Evolutionary conservation across 2,113 vertebrate species (phyloP), one percentile per base, ranked within the genome.

Genomic region (Oryzias woworae): DNA sequence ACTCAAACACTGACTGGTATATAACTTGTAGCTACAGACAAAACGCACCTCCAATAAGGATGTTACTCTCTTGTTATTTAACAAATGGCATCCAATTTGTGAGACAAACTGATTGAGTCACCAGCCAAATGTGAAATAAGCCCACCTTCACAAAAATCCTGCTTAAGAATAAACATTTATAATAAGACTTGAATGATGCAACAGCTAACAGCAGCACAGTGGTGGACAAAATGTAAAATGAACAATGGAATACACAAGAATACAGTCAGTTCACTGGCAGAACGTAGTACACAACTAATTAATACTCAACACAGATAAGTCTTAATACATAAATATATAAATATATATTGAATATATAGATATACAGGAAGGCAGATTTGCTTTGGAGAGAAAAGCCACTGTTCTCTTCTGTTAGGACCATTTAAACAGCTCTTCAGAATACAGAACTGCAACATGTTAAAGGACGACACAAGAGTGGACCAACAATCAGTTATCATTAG

Each of bases 231-330:
- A 82, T 72, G 75, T 78, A 57, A 77, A 83, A 82, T 79, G 78
- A 76, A 86, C 73, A 85, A 74, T 44, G 26, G 75, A 80, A 66
- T 77, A 81, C 58, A 88, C 75, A 90, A 81, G 69, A 85, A 79
- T 72, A 81, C 75, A 74, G 63, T 82, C 67, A 79, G 53, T 84
- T 87, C 81, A 88, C 71, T 72, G 73, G 22, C 63, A 86, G 62
- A 88, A 87, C 84, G 83, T 74, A 84, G 63, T 75, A 84, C 76
- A 84, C 82, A 81, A 74, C 76, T 79, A 75, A 86, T 66, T 70
- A 81, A 84, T 85, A 86, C 73, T 72, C 66, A 86, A 81, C 80
- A 82, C 80, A 79, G 53, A 76, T 83, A 72, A 70, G 67, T 82
- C 71, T 75, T 71, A 83, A 75, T 73, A 83, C 70, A 76, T 69